These are phyloP conservation scores for Perizoma flavofasciatum DNA, from an alignment of 2,888 invertebrate genomes.

Conservation along the genomic window DNA sequence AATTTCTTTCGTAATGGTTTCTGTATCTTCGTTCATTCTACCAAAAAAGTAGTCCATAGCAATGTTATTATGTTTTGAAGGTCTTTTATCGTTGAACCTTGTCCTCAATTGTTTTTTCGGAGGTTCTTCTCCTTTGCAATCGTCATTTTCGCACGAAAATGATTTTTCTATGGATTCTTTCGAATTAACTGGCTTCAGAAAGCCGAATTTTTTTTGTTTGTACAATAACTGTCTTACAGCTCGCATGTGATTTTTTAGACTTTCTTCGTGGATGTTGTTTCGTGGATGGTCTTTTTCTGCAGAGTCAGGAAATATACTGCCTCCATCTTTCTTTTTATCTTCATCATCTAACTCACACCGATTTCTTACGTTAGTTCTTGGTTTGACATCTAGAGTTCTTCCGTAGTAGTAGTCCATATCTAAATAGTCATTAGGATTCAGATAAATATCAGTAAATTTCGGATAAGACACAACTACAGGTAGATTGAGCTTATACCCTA, in stretches of 20 bases:
- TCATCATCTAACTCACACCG: not conserved
- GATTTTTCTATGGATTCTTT: not conserved
- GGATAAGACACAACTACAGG: constrained; percentile 12
- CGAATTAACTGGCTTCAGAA: not conserved
- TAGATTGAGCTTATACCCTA: constrained; percentile 14
- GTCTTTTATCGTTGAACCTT: not conserved
- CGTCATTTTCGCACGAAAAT: too few species aligned
- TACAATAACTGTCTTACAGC: constrained; percentile 48
- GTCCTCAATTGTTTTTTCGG: not conserved
- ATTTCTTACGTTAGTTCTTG: constrained; percentile 4
- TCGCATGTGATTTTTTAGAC: constrained; percentile 43
- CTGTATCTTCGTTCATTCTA: constrained; percentile 25
- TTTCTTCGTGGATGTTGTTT: not conserved
- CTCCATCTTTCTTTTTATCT: not conserved
- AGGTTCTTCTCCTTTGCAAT: not conserved
- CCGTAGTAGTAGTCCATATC: constrained; percentile 53
- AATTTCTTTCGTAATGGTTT: not conserved
- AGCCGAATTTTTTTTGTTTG: constrained; percentile 40
- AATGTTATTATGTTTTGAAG: constrained; percentile 24
- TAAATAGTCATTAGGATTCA: constrained; percentile 50
- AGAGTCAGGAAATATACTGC: not conserved
- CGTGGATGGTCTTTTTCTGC: constrained; percentile 17
- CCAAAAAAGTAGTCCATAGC: constrained; percentile 48
- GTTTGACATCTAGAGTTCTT: constrained; percentile 15
- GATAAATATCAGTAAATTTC: constrained; percentile 30